Percentiles rank a stretch among this genome's conserved stretches.
phyloP scores from a whole-genome alignment of 1,140 invertebrate species.

The Hyphantria cunea region DNA sequence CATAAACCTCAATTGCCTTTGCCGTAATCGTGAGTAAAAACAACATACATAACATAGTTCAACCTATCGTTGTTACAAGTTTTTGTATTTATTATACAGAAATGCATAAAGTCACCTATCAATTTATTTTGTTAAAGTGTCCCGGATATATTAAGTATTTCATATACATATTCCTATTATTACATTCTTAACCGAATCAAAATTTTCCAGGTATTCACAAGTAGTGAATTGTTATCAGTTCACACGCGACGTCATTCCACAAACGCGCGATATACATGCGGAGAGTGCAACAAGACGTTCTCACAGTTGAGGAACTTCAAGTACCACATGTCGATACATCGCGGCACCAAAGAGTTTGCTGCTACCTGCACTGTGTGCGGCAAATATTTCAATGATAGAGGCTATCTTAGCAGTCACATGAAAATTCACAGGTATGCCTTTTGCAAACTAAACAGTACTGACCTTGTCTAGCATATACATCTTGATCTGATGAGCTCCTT shows the following conservation, averaged over 20 bases:
- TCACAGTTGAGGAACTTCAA: constrained; percentile 90
- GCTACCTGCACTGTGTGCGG: constrained; percentile 89
- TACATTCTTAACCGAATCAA: no score
- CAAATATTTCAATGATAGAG: constrained; percentile 89
- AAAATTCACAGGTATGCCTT: constrained; percentile 86
- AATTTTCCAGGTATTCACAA: constrained; percentile 47
- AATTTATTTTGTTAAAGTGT: no score
- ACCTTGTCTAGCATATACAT: no score
- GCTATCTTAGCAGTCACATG: constrained; percentile 90
- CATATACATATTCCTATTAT: no score
- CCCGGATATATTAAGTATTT: no score
- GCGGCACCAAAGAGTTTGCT: constrained; percentile 88
- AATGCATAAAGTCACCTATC: no score
- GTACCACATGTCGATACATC: constrained; percentile 88
- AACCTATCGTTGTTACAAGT: no score
- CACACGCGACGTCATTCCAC: constrained; percentile 48
- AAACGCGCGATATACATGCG: constrained; percentile 85
- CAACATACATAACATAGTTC: no score
- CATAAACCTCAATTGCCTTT: no score
- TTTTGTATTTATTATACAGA: no score
- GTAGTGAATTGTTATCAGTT: constrained; percentile 32
- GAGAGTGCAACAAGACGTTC: constrained; percentile 90
- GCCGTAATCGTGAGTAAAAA: no score
- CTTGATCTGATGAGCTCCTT: no score
- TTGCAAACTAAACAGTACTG: not conserved